A percentile compares a stretch with the other conserved stretches of the same genome.
phyloP scores from a whole-genome alignment of 2,797 vertebrate species.

The Parambassis ranga region DNA sequence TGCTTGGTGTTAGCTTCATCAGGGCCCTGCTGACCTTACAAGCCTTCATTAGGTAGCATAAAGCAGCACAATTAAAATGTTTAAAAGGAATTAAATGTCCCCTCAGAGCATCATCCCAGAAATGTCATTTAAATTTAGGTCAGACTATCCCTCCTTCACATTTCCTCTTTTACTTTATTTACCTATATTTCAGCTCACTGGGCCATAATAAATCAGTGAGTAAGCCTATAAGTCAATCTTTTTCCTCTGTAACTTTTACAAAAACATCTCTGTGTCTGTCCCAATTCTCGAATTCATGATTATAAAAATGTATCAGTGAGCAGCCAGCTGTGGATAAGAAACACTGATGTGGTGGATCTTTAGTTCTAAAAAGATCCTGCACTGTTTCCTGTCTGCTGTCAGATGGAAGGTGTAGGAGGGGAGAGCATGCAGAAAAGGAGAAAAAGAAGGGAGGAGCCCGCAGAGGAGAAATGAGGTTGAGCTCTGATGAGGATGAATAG shows the following conservation, averaged over 20 bases:
- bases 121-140: background rate
- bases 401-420: slow-evolving; percentile 36
- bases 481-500: slow-evolving; percentile 65
- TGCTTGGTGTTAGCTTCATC: slow-evolving; percentile 31
- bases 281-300: slow-evolving; percentile 36
- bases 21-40: slow-evolving; percentile 8
- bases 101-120: background rate
- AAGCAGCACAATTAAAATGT: background rate
- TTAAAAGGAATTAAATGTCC: background rate
- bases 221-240: background rate
- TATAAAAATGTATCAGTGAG: slow-evolving; percentile 42
- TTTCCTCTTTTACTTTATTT: background rate
- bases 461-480: slow-evolving; percentile 55
- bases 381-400: slow-evolving; percentile 37
- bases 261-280: slow-evolving; percentile 11
- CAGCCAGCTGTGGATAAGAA: slow-evolving; percentile 44
- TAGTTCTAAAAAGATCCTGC: slow-evolving; percentile 24
- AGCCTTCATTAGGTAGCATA: slow-evolving; percentile 4
- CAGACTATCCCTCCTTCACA: background rate
- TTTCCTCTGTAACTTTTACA: background rate
- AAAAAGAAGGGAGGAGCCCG: slow-evolving; percentile 25
- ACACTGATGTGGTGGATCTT: slow-evolving; percentile 32
- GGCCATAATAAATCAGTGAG: background rate
- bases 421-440: slow-evolving; percentile 4
- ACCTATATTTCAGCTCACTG: background rate